phyloP scores from a whole-genome alignment of 2,797 vertebrate genomes.

The Acanthurus leucopareius region DNA sequence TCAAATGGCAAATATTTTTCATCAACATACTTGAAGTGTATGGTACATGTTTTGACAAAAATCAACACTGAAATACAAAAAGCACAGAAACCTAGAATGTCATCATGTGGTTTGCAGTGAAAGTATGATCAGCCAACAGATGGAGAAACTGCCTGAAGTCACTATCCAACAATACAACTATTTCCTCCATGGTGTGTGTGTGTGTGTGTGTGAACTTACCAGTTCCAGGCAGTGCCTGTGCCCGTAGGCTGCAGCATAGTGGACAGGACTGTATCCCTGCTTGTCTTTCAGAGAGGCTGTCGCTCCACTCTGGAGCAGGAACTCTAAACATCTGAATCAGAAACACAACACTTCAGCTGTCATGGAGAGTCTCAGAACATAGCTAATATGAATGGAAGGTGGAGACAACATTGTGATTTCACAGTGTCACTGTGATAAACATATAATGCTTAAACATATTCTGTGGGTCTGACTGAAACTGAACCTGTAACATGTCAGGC shows the following conservation, averaged over 20 bases:
- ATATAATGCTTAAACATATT: background rate
- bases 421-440: background rate
- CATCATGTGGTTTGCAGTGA: background rate
- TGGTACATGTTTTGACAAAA: background rate
- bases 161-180: slow-evolving; percentile 10
- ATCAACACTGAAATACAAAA: background rate
- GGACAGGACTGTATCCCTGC: slow-evolving; percentile 94
- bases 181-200: slow-evolving; percentile 34
- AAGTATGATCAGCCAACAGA: slow-evolving; percentile 33
- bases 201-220: slow-evolving; percentile 83
- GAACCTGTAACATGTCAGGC: no score
- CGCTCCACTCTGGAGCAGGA: slow-evolving; percentile 94
- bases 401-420: no score
- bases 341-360: slow-evolving; percentile 17
- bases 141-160: slow-evolving; percentile 32
- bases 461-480: background rate
- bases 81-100: slow-evolving; percentile 13
- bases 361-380: no score
- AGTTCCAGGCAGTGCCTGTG: slow-evolving; percentile 95
- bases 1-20: background rate
- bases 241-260: slow-evolving; percentile 97
- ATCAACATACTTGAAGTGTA: background rate
- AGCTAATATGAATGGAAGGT: background rate
- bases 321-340: slow-evolving; percentile 92
- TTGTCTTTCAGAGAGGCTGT: slow-evolving; percentile 92